phyloP scores from a whole-genome alignment of 2,113 vertebrate species.

The Chloroceryle aenea region DNA sequence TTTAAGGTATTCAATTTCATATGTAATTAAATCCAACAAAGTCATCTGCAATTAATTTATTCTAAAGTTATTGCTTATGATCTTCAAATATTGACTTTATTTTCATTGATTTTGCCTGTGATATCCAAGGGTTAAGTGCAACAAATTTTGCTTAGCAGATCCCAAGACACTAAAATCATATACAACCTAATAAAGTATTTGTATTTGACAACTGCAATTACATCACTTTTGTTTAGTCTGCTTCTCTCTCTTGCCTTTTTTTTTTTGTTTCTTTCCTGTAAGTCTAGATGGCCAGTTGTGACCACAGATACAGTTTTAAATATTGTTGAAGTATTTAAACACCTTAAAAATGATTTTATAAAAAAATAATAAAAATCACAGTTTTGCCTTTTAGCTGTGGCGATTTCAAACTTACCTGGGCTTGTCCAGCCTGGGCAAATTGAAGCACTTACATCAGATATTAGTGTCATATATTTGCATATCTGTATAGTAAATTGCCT shows the following conservation, averaged over 20 bases:
- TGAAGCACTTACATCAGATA: neutral
- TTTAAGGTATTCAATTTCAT: conserved; percentile 34
- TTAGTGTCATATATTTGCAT: neutral
- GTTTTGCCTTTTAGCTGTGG: neutral
- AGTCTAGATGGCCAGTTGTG: neutral
- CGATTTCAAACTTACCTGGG: neutral
- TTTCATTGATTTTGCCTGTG: neutral
- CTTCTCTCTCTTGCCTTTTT: neutral
- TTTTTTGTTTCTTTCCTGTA: neutral
- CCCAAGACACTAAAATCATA: neutral
- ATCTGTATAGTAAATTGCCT: too few species aligned
- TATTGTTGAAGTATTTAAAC: neutral
- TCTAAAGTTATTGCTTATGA: neutral
- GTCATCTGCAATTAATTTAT: neutral
- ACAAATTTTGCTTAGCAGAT: neutral
- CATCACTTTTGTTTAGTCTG: neutral
- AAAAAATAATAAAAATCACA: neutral
- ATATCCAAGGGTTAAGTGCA: neutral
- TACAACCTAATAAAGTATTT: neutral
- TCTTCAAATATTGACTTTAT: conserved; percentile 8
- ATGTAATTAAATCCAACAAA: conserved; percentile 50
- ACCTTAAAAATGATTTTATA: neutral
- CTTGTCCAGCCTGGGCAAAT: neutral
- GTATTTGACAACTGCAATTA: neutral
- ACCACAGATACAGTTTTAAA: neutral